A percentile compares a stretch with the other conserved stretches of the same genome.
phyloP scores from a whole-genome alignment of 2,797 vertebrate species.

The Gobionotothen gibberifrons region DNA sequence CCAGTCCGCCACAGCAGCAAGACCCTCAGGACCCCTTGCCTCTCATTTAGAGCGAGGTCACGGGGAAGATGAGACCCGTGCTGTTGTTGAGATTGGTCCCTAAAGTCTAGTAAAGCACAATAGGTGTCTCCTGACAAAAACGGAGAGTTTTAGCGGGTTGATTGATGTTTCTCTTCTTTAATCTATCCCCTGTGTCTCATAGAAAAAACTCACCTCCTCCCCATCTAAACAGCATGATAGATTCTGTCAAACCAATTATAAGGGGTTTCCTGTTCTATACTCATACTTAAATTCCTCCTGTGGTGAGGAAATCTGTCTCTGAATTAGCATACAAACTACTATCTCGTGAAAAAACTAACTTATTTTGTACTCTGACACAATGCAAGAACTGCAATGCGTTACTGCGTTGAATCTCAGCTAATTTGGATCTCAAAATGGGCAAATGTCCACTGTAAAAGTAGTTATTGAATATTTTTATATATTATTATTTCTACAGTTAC shows the following conservation, averaged over 20 bases:
- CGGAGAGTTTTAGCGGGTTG: slow-evolving; percentile 70
- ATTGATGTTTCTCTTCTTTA: slow-evolving; percentile 73
- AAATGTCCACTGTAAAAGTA: neutral
- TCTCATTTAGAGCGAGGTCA: slow-evolving; percentile 82
- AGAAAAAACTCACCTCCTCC: slow-evolving; percentile 51
- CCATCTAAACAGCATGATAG: slow-evolving; percentile 54
- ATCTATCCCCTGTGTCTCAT: slow-evolving; percentile 73
- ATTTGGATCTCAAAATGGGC: slow-evolving; percentile 33
- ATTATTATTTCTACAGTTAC: slow-evolving; percentile 13
- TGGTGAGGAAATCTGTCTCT: slow-evolving; percentile 44
- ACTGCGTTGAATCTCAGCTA: slow-evolving; percentile 19
- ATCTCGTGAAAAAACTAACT: slow-evolving; percentile 13
- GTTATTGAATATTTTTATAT: slow-evolving; percentile 6
- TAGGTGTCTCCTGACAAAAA: slow-evolving; percentile 75
- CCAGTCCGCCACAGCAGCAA: slow-evolving; percentile 47
- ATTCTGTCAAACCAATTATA: slow-evolving; percentile 72
- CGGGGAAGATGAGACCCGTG: slow-evolving; percentile 73
- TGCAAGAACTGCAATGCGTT: neutral
- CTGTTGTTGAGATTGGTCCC: slow-evolving; percentile 74
- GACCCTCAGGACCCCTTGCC: slow-evolving; percentile 71
- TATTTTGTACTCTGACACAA: slow-evolving; percentile 18
- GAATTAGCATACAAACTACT: slow-evolving; percentile 57
- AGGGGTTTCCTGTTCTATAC: slow-evolving; percentile 25
- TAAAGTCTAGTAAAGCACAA: slow-evolving; percentile 73
- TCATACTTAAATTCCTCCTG: slow-evolving; percentile 31